Conservation (phyloP, 2,888 invertebrate species). For the Cremastobaeus sp. region DNA sequence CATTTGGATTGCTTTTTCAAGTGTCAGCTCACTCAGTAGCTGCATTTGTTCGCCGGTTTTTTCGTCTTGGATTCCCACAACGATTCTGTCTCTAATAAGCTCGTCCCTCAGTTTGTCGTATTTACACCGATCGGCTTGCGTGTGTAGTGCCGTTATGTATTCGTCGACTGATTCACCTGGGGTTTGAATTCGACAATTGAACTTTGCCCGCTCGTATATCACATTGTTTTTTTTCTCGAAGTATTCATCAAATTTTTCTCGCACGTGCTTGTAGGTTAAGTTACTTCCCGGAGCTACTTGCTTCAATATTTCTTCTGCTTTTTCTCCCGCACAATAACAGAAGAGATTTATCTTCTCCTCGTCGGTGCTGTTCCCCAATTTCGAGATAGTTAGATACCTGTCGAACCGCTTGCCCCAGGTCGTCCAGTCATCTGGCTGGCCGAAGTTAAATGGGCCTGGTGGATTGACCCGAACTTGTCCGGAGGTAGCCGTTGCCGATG, state of each 20-base stretch:
- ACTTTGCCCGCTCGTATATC: slow-evolving; percentile 59
- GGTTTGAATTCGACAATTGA: slow-evolving; percentile 53
- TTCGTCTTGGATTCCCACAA: slow-evolving; percentile 63
- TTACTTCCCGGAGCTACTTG: slow-evolving; percentile 24
- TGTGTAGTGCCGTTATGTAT: slow-evolving; percentile 61
- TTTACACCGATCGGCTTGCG: slow-evolving; percentile 62
- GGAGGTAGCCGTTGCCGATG: not conserved
- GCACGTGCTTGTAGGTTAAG: slow-evolving; percentile 13
- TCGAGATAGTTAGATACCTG: slow-evolving; percentile 44
- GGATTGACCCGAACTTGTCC: slow-evolving; percentile 4
- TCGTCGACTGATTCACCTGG: slow-evolving; percentile 44
- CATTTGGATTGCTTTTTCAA: slow-evolving; percentile 57
- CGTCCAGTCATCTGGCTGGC: slow-evolving; percentile 42
- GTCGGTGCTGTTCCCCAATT: slow-evolving; percentile 22
- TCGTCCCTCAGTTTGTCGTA: slow-evolving; percentile 62
- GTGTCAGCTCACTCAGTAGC: slow-evolving; percentile 49
- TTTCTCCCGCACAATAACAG: slow-evolving; percentile 61
- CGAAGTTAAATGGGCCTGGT: slow-evolving; percentile 44
- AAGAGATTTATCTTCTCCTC: slow-evolving; percentile 61
- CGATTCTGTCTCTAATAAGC: slow-evolving; percentile 67
- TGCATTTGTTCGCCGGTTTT: slow-evolving; percentile 62
- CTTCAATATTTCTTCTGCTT: slow-evolving; percentile 57
- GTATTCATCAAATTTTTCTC: slow-evolving; percentile 44
- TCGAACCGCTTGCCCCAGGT: slow-evolving; percentile 48
- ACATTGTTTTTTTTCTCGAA: slow-evolving; percentile 60